phyloP scores from a whole-genome alignment of 2,888 invertebrate genomes.

The Nysson spinosus region DNA sequence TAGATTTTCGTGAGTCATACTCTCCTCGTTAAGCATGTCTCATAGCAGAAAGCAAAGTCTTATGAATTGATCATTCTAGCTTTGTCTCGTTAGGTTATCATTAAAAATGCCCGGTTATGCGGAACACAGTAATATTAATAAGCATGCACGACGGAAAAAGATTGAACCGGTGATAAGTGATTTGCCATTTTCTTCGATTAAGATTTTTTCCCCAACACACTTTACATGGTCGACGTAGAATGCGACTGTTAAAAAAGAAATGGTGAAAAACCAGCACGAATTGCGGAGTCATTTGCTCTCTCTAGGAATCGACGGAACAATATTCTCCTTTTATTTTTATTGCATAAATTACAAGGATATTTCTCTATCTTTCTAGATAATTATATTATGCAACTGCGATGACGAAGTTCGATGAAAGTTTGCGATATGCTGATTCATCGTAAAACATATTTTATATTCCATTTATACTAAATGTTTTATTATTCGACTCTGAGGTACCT shows the following conservation, averaged over 20 bases:
- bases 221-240: constrained; percentile 6
- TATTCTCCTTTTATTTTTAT: too few relatives aligned
- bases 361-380: too few relatives aligned
- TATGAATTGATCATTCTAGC: constrained; percentile 17
- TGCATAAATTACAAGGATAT: too few relatives aligned
- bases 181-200: constrained; percentile 17
- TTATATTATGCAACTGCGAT: too few relatives aligned
- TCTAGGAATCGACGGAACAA: constrained; percentile 1
- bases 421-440: too few relatives aligned
- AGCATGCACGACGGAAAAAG: constrained; percentile 12
- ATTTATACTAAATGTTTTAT: too few relatives aligned
- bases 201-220: neutral
- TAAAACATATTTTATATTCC: too few relatives aligned
- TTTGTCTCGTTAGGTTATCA: constrained; percentile 24
- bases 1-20: constrained; percentile 41
- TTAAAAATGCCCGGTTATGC: constrained; percentile 18
- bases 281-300: neutral
- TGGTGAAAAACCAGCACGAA: neutral
- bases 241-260: neutral
- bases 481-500: too few relatives aligned
- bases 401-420: too few relatives aligned
- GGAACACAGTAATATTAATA: constrained; percentile 11
- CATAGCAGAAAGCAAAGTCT: neutral
- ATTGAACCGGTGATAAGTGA: neutral
- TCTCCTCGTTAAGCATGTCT: constrained; percentile 23